These are phyloP conservation scores for Pogonomyrmex barbatus DNA, from an alignment of 1,140 invertebrate species.

Conservation along the genomic window DNA sequence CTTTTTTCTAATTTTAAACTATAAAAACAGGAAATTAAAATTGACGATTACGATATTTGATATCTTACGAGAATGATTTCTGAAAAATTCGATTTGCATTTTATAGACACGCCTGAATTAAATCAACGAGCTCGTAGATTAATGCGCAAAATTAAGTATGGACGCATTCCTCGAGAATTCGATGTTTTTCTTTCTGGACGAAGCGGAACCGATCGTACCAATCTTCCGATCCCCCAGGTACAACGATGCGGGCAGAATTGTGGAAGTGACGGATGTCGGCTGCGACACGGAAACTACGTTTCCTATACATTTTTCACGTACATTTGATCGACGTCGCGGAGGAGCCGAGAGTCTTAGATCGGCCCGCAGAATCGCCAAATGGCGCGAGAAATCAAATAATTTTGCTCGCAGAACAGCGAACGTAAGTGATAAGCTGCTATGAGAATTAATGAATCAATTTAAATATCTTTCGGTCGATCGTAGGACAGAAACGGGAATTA, in stretches of 20 bases:
- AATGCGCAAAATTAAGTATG: constrained; percentile 25
- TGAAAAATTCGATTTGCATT: neutral
- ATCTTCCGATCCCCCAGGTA: constrained; percentile 23
- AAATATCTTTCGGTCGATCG: neutral
- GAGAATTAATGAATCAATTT: neutral
- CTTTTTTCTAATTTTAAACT: neutral
- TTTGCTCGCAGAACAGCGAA: neutral
- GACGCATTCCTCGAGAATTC: constrained; percentile 60
- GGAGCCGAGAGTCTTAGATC: neutral
- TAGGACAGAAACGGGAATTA: constrained; percentile 3
- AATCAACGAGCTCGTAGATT: neutral
- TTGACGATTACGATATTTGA: neutral
- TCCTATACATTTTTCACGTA: neutral
- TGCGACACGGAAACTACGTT: constrained; percentile 60
- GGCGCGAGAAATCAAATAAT: neutral
- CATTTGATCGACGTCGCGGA: constrained; percentile 21
- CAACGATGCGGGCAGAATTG: constrained; percentile 14
- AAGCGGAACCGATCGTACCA: constrained; percentile 42
- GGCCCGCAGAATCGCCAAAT: constrained; percentile 8
- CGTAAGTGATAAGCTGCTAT: neutral
- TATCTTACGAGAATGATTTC: neutral
- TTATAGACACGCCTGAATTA: neutral
- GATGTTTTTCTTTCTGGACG: constrained; percentile 66
- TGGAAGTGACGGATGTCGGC: constrained; percentile 64
- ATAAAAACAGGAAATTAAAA: neutral